Evolutionary conservation across 2,797 vertebrate genomes (phyloP).

Genomic region (Hafferia zeledoni): DNA sequence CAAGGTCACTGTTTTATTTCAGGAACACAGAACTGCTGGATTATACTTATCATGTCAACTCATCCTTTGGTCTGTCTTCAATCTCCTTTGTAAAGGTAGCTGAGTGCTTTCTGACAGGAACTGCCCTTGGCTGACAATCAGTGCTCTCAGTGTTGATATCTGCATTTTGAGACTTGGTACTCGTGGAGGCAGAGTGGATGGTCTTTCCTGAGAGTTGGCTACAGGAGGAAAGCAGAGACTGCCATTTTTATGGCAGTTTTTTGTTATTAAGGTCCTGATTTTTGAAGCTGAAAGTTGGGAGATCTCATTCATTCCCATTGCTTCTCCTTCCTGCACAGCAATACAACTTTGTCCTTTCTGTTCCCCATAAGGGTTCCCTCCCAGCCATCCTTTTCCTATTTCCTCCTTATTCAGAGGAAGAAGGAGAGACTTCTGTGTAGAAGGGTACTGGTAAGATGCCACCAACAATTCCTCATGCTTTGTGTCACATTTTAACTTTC

Average conservation of each 20-base stretch:
- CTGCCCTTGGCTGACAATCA: neutral
- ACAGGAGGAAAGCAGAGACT: neutral
- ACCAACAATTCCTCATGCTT: neutral
- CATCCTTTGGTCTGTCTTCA: neutral
- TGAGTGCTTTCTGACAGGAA: neutral
- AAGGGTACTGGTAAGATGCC: neutral
- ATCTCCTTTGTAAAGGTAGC: neutral
- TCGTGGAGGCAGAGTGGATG: neutral
- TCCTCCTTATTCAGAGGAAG: neutral
- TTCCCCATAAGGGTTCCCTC: neutral
- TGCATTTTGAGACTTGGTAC: neutral
- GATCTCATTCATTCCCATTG: neutral
- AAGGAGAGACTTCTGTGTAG: neutral
- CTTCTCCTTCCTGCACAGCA: neutral
- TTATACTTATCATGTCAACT: neutral
- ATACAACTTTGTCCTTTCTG: neutral
- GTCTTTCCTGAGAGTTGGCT: neutral
- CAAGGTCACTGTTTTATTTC: neutral
- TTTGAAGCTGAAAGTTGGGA: neutral
- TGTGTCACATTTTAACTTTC: neutral
- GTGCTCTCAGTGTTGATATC: accelerated
- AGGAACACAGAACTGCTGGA: neutral
- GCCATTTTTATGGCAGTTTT: neutral
- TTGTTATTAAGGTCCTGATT: neutral
- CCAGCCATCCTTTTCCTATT: neutral